Conservation (phyloP, 1,140 invertebrate genomes). For the Pseudoatta argentina region DNA sequence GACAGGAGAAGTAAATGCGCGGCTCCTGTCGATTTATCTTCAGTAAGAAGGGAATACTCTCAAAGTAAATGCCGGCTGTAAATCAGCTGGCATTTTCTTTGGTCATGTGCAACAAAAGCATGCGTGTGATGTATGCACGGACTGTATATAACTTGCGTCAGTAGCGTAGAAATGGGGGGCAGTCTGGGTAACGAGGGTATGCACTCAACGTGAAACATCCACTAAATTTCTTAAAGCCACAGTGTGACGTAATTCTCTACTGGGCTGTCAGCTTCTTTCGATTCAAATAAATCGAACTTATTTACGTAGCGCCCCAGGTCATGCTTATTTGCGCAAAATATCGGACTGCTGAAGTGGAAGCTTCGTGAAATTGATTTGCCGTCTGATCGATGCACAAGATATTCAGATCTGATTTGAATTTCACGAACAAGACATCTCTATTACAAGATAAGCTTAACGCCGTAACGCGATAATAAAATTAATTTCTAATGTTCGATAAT, state of each 20-base stretch:
- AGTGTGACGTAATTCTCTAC: conserved; percentile 53
- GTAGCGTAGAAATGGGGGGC: conserved; percentile 30
- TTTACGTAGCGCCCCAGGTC: conserved; percentile 47
- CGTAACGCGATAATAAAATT: background rate
- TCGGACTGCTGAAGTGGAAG: conserved; percentile 41
- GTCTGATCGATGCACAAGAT: conserved; percentile 42
- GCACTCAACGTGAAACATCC: conserved; percentile 52
- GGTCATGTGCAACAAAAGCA: conserved; percentile 65
- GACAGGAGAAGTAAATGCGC: conserved; percentile 59
- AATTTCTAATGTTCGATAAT: conserved; percentile 3
- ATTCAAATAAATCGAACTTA: conserved; percentile 61
- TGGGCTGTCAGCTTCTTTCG: conserved; percentile 42
- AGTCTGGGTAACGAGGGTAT: conserved; percentile 46
- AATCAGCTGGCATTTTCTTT: conserved; percentile 75
- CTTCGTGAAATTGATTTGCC: conserved; percentile 56
- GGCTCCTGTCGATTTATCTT: conserved; percentile 76
- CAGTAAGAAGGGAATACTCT: conserved; percentile 65
- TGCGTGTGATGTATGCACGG: conserved; percentile 64
- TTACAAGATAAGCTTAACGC: background rate
- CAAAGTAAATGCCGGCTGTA: conserved; percentile 71
- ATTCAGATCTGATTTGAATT: conserved; percentile 44
- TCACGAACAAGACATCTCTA: conserved; percentile 16
- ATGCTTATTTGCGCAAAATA: conserved; percentile 60
- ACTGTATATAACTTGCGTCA: conserved; percentile 52
- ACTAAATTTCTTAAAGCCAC: conserved; percentile 63